Conservation (phyloP, 2,113 vertebrate genomes). For the Hemiscyllium ocellatum region DNA sequence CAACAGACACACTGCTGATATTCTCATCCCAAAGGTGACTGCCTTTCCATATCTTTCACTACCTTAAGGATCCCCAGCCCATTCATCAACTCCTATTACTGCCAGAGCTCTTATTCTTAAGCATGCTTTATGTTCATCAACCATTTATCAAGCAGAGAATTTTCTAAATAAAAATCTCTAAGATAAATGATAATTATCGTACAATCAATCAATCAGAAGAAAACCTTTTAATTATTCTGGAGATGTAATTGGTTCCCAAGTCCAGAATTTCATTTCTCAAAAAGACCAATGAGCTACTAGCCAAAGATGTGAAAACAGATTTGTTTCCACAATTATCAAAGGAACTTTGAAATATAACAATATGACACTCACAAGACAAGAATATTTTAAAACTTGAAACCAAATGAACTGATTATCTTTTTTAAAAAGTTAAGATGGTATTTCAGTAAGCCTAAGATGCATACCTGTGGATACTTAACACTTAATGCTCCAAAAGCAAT, state of each 20-base stretch:
- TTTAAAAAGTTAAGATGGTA: background rate
- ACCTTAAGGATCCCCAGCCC: background rate
- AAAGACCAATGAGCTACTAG: background rate
- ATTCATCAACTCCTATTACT: background rate
- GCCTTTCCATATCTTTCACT: background rate
- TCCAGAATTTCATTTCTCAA: background rate
- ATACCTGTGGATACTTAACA: constrained; percentile 39
- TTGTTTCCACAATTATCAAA: background rate
- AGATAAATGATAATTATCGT: background rate
- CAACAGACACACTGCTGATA: background rate
- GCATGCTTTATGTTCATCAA: background rate
- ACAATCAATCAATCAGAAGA: background rate
- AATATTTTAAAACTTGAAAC: background rate
- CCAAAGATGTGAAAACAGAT: background rate
- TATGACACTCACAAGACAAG: background rate
- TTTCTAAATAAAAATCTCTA: background rate
- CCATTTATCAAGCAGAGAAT: background rate
- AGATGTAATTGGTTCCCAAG: background rate
- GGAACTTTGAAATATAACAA: background rate
- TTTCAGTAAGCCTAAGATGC: background rate
- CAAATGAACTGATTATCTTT: background rate
- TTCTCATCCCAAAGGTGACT: background rate
- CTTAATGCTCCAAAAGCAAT: constrained; percentile 40
- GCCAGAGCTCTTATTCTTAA: background rate
- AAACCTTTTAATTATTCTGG: background rate